Percentiles rank a stretch among this genome's conserved stretches.
phyloP scores from a whole-genome alignment of 2,797 vertebrate genomes.

The Discoglossus pictus region DNA sequence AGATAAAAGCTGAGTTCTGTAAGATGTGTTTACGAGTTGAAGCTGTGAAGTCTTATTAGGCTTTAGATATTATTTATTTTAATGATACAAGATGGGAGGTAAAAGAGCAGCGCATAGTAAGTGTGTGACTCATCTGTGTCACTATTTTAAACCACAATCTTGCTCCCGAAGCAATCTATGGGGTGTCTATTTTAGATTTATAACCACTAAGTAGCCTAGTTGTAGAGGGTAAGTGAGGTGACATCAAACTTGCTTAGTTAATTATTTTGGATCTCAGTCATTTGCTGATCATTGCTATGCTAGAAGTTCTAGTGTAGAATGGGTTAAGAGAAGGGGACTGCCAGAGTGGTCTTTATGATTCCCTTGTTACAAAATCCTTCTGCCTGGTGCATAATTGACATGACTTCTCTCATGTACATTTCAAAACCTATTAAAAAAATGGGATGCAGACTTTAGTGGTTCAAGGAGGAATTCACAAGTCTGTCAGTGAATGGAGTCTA shows the following conservation, averaged over 20 bases:
- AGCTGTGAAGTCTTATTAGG: conserved; percentile 1
- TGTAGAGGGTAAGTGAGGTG: background rate
- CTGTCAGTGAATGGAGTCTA: background rate
- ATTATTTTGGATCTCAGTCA: conserved; percentile 1
- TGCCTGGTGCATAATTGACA: conserved; percentile 41
- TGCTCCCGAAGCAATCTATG: background rate
- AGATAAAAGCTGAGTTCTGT: background rate
- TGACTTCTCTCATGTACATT: conserved; percentile 50
- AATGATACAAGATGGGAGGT: background rate
- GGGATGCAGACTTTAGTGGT: conserved; percentile 8
- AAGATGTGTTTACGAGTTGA: background rate
- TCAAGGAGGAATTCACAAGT: background rate
- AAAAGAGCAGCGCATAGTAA: background rate
- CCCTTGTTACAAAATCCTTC: conserved; percentile 28
- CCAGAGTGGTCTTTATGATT: conserved; percentile 11
- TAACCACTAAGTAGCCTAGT: background rate
- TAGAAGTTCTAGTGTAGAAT: background rate
- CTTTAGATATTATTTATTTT: background rate
- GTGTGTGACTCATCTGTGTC: background rate
- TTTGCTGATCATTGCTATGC: background rate
- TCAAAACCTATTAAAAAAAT: conserved; percentile 45
- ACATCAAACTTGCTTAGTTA: conserved; percentile 3
- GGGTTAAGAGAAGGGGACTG: conserved; percentile 8
- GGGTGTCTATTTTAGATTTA: background rate
- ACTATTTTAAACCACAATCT: background rate